A percentile compares a stretch with the other conserved stretches of the same genome.
Conservation (phyloP, 1,140 invertebrate species). For the Daktulosphaira vitifoliae region DNA sequence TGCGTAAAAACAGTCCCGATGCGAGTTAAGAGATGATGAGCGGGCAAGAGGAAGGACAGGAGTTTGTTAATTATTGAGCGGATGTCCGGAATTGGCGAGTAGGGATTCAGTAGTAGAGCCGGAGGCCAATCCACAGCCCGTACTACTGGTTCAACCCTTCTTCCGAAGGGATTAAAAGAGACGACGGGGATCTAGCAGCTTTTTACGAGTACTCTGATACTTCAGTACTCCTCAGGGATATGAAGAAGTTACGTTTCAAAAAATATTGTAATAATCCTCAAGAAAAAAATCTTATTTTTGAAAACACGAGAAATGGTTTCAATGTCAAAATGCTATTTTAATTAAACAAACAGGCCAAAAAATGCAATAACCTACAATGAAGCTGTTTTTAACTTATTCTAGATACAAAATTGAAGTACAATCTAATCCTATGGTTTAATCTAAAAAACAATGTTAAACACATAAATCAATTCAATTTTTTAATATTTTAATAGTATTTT, state of each 20-base stretch:
- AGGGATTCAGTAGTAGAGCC: conserved; percentile 11
- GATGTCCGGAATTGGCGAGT: conserved; percentile 27
- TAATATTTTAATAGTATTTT: no score
- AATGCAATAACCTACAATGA: no score
- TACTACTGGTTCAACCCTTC: conserved; percentile 22
- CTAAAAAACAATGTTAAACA: no score
- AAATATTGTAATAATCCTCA: not conserved
- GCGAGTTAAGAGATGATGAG: not conserved
- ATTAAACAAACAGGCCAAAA: no score
- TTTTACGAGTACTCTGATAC: not conserved
- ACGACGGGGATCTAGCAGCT: conserved; percentile 10
- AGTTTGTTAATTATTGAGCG: conserved; percentile 30
- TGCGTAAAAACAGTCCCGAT: conserved; percentile 25
- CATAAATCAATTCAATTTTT: no score
- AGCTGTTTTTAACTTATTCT: no score
- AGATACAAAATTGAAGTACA: no score
- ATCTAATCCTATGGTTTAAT: no score
- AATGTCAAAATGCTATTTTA: no score
- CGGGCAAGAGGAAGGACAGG: not conserved
- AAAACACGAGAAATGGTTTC: no score
- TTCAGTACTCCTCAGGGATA: not conserved
- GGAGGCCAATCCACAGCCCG: conserved; percentile 22
- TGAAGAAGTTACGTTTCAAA: conserved; percentile 7
- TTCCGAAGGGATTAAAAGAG: conserved; percentile 23
- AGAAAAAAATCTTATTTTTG: no score